A percentile compares a stretch with the other conserved stretches of the same genome.
Conservation (phyloP, 2,113 vertebrate genomes). For the Cygnus atratus region DNA sequence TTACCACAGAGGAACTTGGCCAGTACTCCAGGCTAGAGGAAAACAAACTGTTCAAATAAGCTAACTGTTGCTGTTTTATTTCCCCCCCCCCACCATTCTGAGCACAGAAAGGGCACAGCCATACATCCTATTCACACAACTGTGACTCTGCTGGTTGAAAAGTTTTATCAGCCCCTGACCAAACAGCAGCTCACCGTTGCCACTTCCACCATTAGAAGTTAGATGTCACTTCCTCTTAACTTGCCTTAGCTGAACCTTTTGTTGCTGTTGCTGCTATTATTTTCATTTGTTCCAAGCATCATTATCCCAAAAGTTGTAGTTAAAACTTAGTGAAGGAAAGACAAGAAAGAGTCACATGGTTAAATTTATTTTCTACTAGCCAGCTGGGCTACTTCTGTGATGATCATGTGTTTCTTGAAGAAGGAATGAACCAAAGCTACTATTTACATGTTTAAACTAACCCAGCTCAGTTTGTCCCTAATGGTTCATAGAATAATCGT, state of each 20-base stretch:
- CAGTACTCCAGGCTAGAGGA: not conserved
- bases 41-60: not conserved
- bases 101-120: not conserved
- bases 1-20: not conserved
- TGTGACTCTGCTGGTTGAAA: not conserved
- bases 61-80: not conserved
- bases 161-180: not conserved
- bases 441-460: conserved; percentile 3
- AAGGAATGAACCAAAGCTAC: not conserved
- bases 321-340: not conserved
- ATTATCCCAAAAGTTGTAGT: not conserved
- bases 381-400: not conserved
- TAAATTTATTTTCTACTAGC: not conserved
- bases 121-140: accelerated
- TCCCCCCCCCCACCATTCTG: not conserved
- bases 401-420: not conserved
- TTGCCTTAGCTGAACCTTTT: not conserved
- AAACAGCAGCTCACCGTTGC: not conserved
- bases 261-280: not conserved
- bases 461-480: not conserved
- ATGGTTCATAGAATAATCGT: not conserved
- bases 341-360: accelerated
- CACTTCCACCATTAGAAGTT: not conserved
- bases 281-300: not conserved
- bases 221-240: not conserved